Evolutionary conservation across 2,888 invertebrate species (phyloP), one percentile per base, ranked within the genome.

Genomic region (Epirrita christyi): DNA sequence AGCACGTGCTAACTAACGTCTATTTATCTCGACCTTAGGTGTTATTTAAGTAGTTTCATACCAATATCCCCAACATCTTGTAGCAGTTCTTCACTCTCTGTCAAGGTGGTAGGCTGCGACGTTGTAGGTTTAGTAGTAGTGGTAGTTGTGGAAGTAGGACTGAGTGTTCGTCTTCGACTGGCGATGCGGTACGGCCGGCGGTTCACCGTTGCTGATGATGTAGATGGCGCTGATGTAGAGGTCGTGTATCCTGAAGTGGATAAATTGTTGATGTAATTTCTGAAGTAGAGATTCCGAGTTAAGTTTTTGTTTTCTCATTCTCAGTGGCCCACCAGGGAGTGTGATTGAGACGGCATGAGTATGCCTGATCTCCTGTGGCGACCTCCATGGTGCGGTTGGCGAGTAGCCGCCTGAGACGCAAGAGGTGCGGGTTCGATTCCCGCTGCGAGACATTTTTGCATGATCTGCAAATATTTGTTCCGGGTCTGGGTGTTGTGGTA

Each of bases 21-120:
- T n/a, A n/a, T n/a, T n/a, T n/a, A n/a, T n/a, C n/a, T n/a, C n/a
- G n/a, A n/a, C n/a, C n/a, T n/a, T 21, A 21, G 21, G 21, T 21
- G 4, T 21, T 21, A 21, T 4, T 21, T 21, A 21, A 3, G 2
- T 21, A 21, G 21, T 21, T 21, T 21, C 71, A 51, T 68, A 88
- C 89, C 88, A 14, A 74, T 83, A 59, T 90, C 87, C 2, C 82
- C 86, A 50, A 86, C 79, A 46, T 88, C 84, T 61, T 87, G 86
- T 13, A 91, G 67, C 0, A 76, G 80, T 64, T 92, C 91, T 32
- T 88, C 88, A 56, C 84, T 86, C 9, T 81, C 81, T 6, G 40
- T 66, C 56, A 49, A 59, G 2, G 78, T 76, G 14, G 81, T 76
- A 3, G 73, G 50, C n/a, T 55, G 55, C 0, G 78, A 60, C 0